Evolutionary conservation across 1,140 invertebrate genomes (phyloP).

Genomic region (Pseudomyrmex pallidus): DNA sequence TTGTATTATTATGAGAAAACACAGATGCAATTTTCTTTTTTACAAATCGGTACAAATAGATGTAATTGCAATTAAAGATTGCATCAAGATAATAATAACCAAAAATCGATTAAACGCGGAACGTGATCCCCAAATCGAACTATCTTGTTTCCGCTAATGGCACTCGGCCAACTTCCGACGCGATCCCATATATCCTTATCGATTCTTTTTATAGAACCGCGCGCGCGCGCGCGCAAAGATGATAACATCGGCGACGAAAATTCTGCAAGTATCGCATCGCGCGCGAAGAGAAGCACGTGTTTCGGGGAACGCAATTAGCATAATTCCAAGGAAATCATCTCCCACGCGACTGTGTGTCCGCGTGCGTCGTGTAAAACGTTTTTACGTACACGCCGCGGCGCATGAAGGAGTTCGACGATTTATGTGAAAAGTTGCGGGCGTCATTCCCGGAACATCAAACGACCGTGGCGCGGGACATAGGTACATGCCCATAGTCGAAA

Average conservation of each 20-base stretch:
- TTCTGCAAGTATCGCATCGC: conserved; percentile 33
- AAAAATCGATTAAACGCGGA: not conserved
- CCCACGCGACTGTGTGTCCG: not conserved
- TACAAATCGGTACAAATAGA: not conserved
- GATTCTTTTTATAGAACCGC: conserved; percentile 8
- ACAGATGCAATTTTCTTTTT: not conserved
- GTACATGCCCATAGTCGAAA: not conserved
- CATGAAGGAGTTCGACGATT: conserved; percentile 22
- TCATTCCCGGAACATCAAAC: conserved; percentile 36
- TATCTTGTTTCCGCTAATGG: conserved; percentile 22
- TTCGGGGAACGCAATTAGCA: conserved; percentile 63
- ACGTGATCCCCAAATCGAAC: not conserved
- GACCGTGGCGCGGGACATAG: not conserved
- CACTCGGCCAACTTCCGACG: conserved; percentile 17
- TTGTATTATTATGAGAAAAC: not conserved
- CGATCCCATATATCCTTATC: not conserved
- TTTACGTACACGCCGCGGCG: not conserved
- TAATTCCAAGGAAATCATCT: conserved; percentile 61
- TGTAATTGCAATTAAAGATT: not conserved
- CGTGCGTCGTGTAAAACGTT: not conserved
- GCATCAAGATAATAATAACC: not conserved
- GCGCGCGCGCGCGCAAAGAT: not conserved
- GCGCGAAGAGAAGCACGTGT: not conserved
- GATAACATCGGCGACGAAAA: conserved; percentile 43
- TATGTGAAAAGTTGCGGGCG: conserved; percentile 37